Evolutionary conservation across 2,888 invertebrate genomes (phyloP).

Genomic region (Cremastobaeus sp.): DNA sequence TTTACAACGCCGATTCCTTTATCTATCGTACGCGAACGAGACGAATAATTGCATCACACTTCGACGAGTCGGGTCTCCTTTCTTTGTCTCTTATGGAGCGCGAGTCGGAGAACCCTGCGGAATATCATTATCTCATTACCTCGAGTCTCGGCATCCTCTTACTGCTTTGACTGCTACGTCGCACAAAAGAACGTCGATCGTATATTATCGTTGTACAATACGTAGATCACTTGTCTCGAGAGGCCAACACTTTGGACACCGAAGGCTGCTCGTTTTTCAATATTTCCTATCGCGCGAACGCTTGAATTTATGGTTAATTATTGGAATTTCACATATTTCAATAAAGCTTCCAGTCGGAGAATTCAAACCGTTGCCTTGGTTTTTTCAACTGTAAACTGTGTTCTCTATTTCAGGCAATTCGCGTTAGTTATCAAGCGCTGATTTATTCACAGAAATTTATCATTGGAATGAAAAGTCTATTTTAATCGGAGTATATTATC

Average conservation of each 20-base stretch:
- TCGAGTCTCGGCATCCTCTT: conserved; percentile 22
- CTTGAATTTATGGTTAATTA: conserved; percentile 23
- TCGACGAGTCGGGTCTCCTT: neutral
- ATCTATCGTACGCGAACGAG: too few relatives aligned
- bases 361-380: too few relatives aligned
- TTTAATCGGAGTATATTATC: too few relatives aligned
- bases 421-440: too few relatives aligned
- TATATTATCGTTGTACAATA: conserved; percentile 30
- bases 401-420: too few relatives aligned
- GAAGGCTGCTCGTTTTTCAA: conserved; percentile 14
- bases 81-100: conserved; percentile 13
- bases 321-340: neutral
- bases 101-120: conserved; percentile 5
- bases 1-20: neutral
- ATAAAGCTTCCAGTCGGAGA: neutral
- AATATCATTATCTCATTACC: conserved; percentile 36
- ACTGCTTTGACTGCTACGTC: conserved; percentile 25
- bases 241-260: conserved; percentile 10
- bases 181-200: conserved; percentile 19
- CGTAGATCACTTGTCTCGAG: conserved; percentile 26
- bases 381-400: too few relatives aligned
- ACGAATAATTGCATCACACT: neutral
- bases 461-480: too few relatives aligned
- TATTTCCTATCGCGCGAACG: neutral
- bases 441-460: too few relatives aligned